These are phyloP conservation scores for Styela clava DNA, from an alignment of 23 tunicate species.

Conservation along the genomic window DNA sequence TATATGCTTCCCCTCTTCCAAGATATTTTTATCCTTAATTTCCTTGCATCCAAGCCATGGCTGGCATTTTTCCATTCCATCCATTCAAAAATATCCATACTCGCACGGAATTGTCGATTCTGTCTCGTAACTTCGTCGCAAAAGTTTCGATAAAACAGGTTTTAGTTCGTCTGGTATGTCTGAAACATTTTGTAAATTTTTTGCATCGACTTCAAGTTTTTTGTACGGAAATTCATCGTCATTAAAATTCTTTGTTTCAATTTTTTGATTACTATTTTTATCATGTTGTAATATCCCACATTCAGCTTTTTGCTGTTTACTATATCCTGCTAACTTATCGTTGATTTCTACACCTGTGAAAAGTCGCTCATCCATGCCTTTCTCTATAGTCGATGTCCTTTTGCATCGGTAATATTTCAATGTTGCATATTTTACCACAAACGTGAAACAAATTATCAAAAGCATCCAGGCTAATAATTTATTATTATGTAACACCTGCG, in stretches of 20 bases:
- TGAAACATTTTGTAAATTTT: background rate
- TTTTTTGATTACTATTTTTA: background rate
- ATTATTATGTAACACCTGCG: no score
- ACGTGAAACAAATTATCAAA: no score
- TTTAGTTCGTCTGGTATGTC: background rate
- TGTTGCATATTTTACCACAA: no score
- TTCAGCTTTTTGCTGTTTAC: no score
- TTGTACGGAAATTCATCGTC: no score
- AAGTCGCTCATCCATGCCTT: background rate
- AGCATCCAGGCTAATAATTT: no score
- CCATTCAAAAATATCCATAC: conserved; percentile 39
- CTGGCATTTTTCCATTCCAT: conserved; percentile 42
- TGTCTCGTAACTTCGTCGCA: background rate
- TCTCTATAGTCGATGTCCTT: no score
- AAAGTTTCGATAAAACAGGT: background rate
- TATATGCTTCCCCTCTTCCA: conserved; percentile 9
- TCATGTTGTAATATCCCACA: no score
- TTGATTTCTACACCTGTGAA: background rate
- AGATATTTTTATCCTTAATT: conserved; percentile 10
- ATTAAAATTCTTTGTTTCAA: background rate
- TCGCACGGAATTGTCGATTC: conserved; percentile 15
- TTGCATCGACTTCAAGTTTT: background rate
- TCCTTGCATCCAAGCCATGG: conserved; percentile 63
- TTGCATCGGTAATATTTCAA: no score
- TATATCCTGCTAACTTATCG: background rate